A percentile compares a stretch with the other conserved stretches of the same genome.
These are phyloP conservation scores for Aricia artaxerxes DNA, from an alignment of 2,888 invertebrate genomes.

Conservation along the genomic window DNA sequence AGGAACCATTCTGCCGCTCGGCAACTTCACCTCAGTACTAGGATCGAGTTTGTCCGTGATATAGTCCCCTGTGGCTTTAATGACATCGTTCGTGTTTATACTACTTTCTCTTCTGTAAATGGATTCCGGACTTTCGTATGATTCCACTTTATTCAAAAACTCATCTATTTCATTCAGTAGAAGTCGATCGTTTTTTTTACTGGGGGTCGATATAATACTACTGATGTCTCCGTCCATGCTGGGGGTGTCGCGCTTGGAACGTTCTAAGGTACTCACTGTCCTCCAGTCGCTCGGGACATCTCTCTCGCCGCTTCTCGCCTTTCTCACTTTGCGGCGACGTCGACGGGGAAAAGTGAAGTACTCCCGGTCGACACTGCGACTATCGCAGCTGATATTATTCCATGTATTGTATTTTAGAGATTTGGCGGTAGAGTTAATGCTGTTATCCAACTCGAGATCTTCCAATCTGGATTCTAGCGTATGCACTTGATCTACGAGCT, in stretches of 20 bases:
- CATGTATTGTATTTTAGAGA: constrained; percentile 51
- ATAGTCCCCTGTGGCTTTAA: constrained; percentile 69
- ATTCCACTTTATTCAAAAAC: constrained; percentile 70
- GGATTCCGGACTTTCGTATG: constrained; percentile 65
- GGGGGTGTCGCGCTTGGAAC: constrained; percentile 51
- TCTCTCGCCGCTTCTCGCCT: constrained; percentile 50
- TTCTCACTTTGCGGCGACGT: constrained; percentile 58
- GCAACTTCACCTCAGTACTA: constrained; percentile 58
- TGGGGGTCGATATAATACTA: constrained; percentile 71
- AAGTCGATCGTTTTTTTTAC: constrained; percentile 69
- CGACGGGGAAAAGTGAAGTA: constrained; percentile 69
- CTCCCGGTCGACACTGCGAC: constrained; percentile 60
- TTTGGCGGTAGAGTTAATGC: constrained; percentile 54
- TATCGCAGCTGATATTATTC: constrained; percentile 63
- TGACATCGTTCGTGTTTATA: constrained; percentile 61
- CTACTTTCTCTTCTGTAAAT: constrained; percentile 53
- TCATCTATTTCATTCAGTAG: constrained; percentile 75
- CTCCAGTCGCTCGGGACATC: constrained; percentile 57
- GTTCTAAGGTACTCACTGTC: constrained; percentile 35
- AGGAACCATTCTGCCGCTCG: constrained; percentile 62
- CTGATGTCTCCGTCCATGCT: constrained; percentile 76
- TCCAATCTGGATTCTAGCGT: constrained; percentile 81
- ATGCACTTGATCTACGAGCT: constrained; percentile 82
- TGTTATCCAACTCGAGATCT: constrained; percentile 61
- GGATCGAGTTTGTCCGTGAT: constrained; percentile 61